Conservation (phyloP, 2,888 invertebrate genomes). For the Andrena praecox region DNA sequence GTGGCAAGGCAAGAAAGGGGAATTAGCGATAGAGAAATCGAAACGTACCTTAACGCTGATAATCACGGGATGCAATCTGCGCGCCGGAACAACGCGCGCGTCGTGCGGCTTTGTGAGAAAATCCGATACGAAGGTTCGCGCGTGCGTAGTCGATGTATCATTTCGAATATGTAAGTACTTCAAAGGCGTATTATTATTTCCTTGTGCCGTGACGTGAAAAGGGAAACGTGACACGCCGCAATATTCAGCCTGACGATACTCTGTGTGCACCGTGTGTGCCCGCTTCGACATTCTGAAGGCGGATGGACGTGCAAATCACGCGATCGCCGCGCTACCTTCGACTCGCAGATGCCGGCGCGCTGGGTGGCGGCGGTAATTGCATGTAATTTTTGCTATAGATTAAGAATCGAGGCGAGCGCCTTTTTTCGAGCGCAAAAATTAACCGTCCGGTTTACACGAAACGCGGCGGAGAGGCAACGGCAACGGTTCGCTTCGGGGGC, state of each 20-base stretch:
- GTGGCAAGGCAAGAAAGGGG: constrained; percentile 2
- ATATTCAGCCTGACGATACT: constrained; percentile 65
- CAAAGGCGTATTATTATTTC: constrained; percentile 69
- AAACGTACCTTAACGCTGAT: constrained; percentile 15
- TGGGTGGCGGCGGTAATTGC: constrained; percentile 75
- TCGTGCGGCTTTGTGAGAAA: constrained; percentile 27
- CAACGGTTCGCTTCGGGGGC: neutral
- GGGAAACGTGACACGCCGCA: constrained; percentile 71
- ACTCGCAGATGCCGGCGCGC: constrained; percentile 73
- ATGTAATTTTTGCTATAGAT: constrained; percentile 75
- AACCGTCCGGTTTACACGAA: constrained; percentile 56
- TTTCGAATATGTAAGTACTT: constrained; percentile 60
- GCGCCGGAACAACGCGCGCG: constrained; percentile 25
- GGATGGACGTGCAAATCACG: constrained; percentile 72
- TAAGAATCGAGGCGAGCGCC: constrained; percentile 69
- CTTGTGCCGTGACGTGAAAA: constrained; percentile 68
- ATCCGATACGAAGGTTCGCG: constrained; percentile 41
- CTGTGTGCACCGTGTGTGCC: constrained; percentile 49
- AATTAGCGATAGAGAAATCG: constrained; percentile 29
- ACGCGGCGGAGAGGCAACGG: constrained; percentile 10
- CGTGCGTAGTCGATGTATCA: constrained; percentile 53
- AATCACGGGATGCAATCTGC: constrained; percentile 30
- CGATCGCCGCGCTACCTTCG: constrained; percentile 70
- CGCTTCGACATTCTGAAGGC: constrained; percentile 64
- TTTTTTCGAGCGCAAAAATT: constrained; percentile 62